phyloP scores from a whole-genome alignment of 2,797 vertebrate species.

The Pseudochirops corinnae region DNA sequence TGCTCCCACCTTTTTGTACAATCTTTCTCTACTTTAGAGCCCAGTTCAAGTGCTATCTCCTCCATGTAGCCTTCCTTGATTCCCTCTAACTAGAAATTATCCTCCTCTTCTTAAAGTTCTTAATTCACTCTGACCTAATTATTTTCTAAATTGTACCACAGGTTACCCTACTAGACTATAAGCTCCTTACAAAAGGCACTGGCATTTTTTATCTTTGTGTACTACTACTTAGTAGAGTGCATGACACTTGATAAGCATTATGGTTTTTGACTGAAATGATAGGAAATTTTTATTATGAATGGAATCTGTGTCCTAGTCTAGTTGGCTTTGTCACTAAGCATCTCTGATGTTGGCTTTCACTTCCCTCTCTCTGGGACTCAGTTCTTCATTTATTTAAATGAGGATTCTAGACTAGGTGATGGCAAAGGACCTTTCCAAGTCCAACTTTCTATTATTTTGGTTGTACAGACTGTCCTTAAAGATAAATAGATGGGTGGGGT shows the following conservation, averaged over 20 bases:
- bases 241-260: background rate
- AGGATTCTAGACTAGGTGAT: background rate
- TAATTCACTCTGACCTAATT: background rate
- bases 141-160: background rate
- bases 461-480: too few species aligned
- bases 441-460: background rate
- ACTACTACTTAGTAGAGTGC: background rate
- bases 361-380: conserved; percentile 9
- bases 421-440: background rate
- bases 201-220: background rate
- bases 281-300: background rate
- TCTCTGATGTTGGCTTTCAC: conserved; percentile 41
- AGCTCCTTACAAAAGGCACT: background rate
- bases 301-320: background rate
- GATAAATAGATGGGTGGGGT: background rate
- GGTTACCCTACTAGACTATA: background rate
- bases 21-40: background rate
- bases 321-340: background rate
- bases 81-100: background rate
- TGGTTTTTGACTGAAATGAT: background rate
- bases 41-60: background rate
- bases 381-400: conserved; percentile 36
- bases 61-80: background rate
- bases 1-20: background rate
- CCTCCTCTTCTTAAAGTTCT: background rate